Evolutionary conservation across 2,113 vertebrate genomes (phyloP), one percentile per base, ranked within the genome.

Genomic region (Chionis minor): DNA sequence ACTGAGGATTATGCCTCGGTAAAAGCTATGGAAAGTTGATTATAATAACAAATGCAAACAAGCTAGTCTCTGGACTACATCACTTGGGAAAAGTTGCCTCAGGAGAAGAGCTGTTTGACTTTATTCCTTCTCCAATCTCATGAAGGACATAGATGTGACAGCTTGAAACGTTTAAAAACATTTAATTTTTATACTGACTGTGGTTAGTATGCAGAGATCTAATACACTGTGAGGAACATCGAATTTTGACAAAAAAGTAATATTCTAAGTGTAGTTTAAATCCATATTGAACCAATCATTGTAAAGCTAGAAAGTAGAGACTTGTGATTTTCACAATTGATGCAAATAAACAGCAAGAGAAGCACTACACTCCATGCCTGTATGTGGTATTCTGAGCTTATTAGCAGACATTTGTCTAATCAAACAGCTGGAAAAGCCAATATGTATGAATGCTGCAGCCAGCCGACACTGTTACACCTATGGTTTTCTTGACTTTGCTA

Each of bases 1-100:
- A 85, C 42, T 47, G 58, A 90, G 86, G 91, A 92, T 95, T 94
- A 95, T 73, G 78, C 71, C 81, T 95, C 82, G 89, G 89, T 96
- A 87, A 89, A 91, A 94, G 89, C 92, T 94, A 42, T 70, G 89
- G 94, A 95, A 96, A 92, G 91, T 65, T 94, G 81, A 94, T 95
- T 94, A 73, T 80, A 95, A 87, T 91, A 95, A 92, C 86, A 94
- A 96, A 94, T 94, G 91, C 94, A 84, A 95, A 42, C 62, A 59
- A 79, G 45, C n/a, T 47, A 3, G 38, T 91, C 66, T 91, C 95
- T 94, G 88, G 71, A 90, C 79, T 93, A 10, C 45, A 63, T 95
- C 95, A 71, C 35, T 91, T 91, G 86, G 80, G 94, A 93, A 47
- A 93, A 90, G 71, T 51, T 93, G 88, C 94, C 88, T 95, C 67